Base-by-base conservation (phyloP, 2,888 invertebrate genomes). In the Cephus spinipes region DNA sequence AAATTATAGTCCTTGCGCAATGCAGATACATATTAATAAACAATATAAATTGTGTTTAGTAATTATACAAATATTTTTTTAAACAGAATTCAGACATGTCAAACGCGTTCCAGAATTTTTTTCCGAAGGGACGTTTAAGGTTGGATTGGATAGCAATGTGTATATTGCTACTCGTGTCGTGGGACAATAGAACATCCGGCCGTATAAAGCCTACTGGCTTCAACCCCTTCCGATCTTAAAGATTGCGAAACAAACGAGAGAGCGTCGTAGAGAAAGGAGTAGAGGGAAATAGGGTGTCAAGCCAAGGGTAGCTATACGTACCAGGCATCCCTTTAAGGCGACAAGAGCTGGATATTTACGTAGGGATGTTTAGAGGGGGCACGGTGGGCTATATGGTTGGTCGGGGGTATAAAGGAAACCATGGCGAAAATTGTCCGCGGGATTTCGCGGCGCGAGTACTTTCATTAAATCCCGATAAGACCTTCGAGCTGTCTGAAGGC, bases 181-280 rank as follows among this genome's bases (percentile, higher is more conserved):
- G 55, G 55, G 55, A 55, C 55, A 55, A 55, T 55, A 55, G 23
- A 55, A 55, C 23, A 55, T 55, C 55, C 55, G 55, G 55, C 55
- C 9, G 55, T 55, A 23, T 23, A 55, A 55, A 55, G 55, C 55
- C 34, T 35, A 12, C 74, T 31, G 32, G 73, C 78, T 81, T 36
- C 85, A 90, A 90, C 90, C 90, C 90, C 33, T 90, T 90, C 84
- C 89, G 90, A 91, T 91, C 90, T 91, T 91, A 91, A 91, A 91
- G 91, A 90, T 91, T 91, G 90, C 89, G 90, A 90, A 90, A 91
- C 90, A 90, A 91, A 90, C 89, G 90, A 88, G 89, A 89, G 88
- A 85, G 89, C 86, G 85, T 55, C 55, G 23, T 23, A 55, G 55
- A 23, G 55, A 55, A 89, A 90, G 87, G 85, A 85, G 55, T 23